These are phyloP conservation scores for Galago senegalensis DNA, from an alignment of 2,797 vertebrate species.

Conservation along the genomic window DNA sequence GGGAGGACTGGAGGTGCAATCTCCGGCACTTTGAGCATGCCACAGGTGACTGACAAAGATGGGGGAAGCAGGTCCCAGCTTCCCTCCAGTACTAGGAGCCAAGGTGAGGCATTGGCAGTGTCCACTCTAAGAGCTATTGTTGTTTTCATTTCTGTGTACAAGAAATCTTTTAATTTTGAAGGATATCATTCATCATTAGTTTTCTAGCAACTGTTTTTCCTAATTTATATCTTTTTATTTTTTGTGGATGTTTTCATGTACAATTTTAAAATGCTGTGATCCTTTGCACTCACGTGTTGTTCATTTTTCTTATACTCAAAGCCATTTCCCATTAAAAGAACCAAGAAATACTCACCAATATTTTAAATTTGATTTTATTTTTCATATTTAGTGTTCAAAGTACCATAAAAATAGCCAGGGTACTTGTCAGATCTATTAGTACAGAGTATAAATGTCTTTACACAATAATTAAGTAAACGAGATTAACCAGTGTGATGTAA, in stretches of 20 bases:
- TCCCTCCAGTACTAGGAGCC: not conserved
- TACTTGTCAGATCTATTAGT: no score
- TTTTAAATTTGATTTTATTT: slow-evolving; percentile 6
- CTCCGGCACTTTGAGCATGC: not conserved
- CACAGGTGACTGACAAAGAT: not conserved
- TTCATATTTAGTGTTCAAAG: not conserved
- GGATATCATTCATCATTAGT: not conserved
- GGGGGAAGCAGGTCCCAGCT: not conserved
- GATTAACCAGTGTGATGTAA: no score
- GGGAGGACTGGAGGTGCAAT: accelerated
- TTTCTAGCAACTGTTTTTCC: not conserved
- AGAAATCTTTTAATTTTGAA: not conserved
- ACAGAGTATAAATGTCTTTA: no score
- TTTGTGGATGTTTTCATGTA: not conserved
- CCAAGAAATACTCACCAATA: not conserved
- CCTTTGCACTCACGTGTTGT: not conserved
- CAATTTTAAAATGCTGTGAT: not conserved
- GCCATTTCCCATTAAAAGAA: not conserved
- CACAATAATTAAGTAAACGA: no score
- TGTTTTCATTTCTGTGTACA: not conserved
- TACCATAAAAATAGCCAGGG: not conserved
- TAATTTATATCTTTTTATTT: not conserved
- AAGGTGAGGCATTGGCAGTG: not conserved
- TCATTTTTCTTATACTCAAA: not conserved
- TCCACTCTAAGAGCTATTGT: not conserved